Base-by-base conservation (phyloP, 2,888 invertebrate species). In the Thymelicus acteon region DNA sequence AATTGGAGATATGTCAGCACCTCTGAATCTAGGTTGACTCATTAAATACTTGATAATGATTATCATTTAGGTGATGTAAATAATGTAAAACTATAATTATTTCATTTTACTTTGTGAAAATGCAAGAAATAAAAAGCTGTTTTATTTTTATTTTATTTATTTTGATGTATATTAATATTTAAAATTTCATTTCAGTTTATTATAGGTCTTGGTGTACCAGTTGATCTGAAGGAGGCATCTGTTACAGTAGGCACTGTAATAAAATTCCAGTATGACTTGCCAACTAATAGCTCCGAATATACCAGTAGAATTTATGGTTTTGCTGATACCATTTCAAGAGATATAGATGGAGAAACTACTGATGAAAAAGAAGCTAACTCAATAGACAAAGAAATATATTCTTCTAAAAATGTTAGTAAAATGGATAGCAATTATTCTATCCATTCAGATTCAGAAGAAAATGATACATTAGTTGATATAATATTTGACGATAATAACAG, bases 191-290 rank as follows among this genome's bases (percentile, higher is more conserved):
- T 90, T 57, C 86, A 96, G 96, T 94, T 96, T 77, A 95, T 96
- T 76, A 93, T 95, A 66, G 96, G 96, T 79, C 89, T 96, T 71
- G 96, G 96, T 80, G 89, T 96, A 39, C 96, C 96, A 2, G 94
- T 96, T 40, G 95, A 96, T 80, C 86, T 95, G 15, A 94, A 94
- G 82, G 94, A 95, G 80, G 92, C 95, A 75, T 92, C 95, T 75
- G 95, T 96, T 7, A 95, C 95, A 13, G 92, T 95, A 48, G 96
- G 96, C 0, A 95, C 95, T 10, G 96, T 96, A 19, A 94, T 96
- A 40, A 96, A 96, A 84, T 95, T 96, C 74, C 96, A 95, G 84
- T 96, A 96, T 85, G 91, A 95, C 73, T 85, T 96, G 72, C 96
- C 96, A 7, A 95, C 94, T 67, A 96, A 96, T 79, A 94, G 95